phyloP scores from a whole-genome alignment of 92 coral and sea anemone genomes.

The Umimayanthus kanabou region DNA sequence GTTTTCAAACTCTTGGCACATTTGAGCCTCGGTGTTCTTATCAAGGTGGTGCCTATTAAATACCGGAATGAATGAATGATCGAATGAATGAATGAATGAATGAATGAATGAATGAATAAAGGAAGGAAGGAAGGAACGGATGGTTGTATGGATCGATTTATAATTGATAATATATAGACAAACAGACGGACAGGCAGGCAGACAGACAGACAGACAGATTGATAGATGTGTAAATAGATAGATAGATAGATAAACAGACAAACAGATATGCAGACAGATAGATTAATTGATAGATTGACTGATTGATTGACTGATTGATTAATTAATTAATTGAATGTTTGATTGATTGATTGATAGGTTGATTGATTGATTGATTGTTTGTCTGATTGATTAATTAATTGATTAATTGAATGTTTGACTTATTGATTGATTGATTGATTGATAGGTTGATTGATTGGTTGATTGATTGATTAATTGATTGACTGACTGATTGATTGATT shows the following conservation, averaged over 20 bases:
- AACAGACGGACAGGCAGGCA: no score
- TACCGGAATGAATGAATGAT: background rate
- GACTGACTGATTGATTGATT: background rate
- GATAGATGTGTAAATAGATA: no score
- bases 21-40: background rate
- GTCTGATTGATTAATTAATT: no score
- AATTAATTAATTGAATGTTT: background rate
- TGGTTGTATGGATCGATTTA: background rate
- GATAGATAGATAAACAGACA: no score
- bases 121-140: background rate
- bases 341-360: background rate
- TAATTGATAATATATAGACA: no score
- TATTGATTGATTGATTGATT: no score
- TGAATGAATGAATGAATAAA: background rate
- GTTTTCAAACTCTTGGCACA: background rate
- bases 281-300: background rate
- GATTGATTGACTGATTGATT: background rate
- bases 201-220: no score
- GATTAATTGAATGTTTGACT: no score
- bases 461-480: background rate
- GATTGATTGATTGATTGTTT: background rate
- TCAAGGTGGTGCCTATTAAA: background rate
- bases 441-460: background rate
- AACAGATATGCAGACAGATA: no score
- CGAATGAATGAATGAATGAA: background rate